Evolutionary conservation across 2,113 vertebrate genomes (phyloP).

Genomic region (Corydoras sp.): DNA sequence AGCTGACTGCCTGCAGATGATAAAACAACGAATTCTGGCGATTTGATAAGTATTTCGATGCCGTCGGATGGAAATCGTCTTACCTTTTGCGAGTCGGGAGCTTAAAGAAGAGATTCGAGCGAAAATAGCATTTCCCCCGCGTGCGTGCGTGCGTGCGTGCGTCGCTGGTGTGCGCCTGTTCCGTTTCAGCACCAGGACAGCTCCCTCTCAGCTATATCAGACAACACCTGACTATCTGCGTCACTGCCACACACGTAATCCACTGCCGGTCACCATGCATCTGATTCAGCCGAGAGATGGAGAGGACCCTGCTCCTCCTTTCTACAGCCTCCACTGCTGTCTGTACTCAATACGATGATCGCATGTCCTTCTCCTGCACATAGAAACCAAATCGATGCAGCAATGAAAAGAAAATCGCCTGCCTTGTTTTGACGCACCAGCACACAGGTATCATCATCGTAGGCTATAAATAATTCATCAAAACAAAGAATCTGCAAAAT

Average conservation of each 20-base stretch:
- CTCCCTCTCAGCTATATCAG: constrained; percentile 70
- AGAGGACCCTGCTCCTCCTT: not conserved
- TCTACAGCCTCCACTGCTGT: not conserved
- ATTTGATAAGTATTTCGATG: no score
- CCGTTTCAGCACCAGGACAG: constrained; percentile 76
- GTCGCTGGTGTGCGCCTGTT: constrained; percentile 46
- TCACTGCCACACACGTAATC: constrained; percentile 63
- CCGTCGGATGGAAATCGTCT: constrained; percentile 15
- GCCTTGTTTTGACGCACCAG: no score
- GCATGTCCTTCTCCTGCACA: not conserved
- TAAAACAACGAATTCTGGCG: no score
- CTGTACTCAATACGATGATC: constrained; percentile 7
- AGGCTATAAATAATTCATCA: no score
- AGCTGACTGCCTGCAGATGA: no score
- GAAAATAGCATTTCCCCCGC: constrained; percentile 58
- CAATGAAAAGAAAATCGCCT: no score
- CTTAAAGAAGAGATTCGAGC: constrained; percentile 58
- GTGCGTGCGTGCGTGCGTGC: constrained; percentile 2
- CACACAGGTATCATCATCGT: no score
- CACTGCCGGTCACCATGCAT: constrained; percentile 59
- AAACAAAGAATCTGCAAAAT: no score
- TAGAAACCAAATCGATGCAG: no score
- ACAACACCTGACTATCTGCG: constrained; percentile 66
- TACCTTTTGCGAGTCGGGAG: constrained; percentile 66
- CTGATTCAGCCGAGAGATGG: constrained; percentile 36